These are phyloP conservation scores for Apis cerana DNA, from an alignment of 1,140 invertebrate species.

Conservation along the genomic window DNA sequence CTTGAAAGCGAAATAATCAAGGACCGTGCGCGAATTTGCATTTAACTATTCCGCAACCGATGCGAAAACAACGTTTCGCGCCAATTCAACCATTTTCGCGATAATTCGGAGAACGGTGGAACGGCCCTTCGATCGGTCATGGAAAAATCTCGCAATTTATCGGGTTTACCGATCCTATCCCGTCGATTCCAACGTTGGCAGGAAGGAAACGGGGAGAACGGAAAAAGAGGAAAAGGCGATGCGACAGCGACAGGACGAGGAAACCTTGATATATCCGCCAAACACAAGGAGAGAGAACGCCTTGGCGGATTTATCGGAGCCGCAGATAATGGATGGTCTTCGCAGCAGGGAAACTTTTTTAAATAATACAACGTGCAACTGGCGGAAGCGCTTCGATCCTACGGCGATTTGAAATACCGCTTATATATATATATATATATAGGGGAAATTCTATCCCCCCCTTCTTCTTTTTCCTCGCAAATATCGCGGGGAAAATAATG, in stretches of 20 bases:
- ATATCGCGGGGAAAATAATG: slow-evolving; percentile 29
- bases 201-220: slow-evolving; percentile 34
- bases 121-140: not conserved
- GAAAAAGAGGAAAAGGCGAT: slow-evolving; percentile 52
- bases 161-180: slow-evolving; percentile 39
- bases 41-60: not conserved
- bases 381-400: slow-evolving; percentile 1
- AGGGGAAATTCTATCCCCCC: not conserved
- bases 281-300: slow-evolving; percentile 71
- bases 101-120: not conserved
- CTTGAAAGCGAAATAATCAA: slow-evolving; percentile 38
- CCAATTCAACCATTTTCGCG: not conserved
- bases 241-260: slow-evolving; percentile 57
- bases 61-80: not conserved
- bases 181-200: slow-evolving; percentile 55
- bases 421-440: not conserved
- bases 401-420: slow-evolving; percentile 11
- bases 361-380: slow-evolving; percentile 70
- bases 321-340: slow-evolving; percentile 76
- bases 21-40: slow-evolving; percentile 7
- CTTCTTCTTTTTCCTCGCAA: too few species aligned
- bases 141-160: slow-evolving; percentile 63
- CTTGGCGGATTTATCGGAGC: slow-evolving; percentile 76
- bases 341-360: slow-evolving; percentile 66
- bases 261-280: slow-evolving; percentile 79